These are phyloP conservation scores for Dromiciops gliroides DNA, from an alignment of 2,113 vertebrate species.

Conservation along the genomic window DNA sequence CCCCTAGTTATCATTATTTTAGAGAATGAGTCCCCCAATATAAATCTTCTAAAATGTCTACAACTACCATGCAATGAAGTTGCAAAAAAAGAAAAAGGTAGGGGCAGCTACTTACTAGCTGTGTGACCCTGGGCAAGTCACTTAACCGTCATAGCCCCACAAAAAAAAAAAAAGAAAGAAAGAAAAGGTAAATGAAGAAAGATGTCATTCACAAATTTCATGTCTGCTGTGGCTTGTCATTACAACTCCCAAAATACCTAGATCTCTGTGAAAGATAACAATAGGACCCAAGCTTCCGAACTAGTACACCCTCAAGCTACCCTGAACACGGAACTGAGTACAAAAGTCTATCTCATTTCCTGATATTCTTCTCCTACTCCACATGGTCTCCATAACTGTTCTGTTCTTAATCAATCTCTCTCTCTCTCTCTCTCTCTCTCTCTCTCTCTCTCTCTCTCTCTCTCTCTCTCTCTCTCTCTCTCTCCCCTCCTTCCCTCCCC, in stretches of 20 bases:
- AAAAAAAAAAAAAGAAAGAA: too few species aligned
- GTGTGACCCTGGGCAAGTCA: too few species aligned
- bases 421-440: too few species aligned
- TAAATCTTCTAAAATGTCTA: not conserved
- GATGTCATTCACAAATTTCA: not conserved
- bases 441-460: not conserved
- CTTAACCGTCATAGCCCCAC: too few species aligned
- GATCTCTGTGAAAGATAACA: not conserved
- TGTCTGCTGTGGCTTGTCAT: not conserved
- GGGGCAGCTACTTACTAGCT: too few species aligned
- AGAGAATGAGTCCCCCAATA: not conserved
- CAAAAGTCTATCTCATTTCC: not conserved
- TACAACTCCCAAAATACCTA: not conserved
- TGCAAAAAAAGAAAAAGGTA: too few species aligned
- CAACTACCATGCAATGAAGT: not conserved
- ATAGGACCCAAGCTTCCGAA: not conserved
- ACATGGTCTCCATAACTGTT: too few species aligned
- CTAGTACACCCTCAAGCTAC: not conserved
- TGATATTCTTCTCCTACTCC: too few species aligned
- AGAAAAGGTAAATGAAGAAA: not conserved
- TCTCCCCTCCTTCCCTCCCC: too few species aligned
- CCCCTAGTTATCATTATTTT: not conserved
- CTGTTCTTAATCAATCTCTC: too few species aligned
- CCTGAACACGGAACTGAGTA: not conserved
- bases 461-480: too few species aligned